phyloP scores from a whole-genome alignment of 2,113 vertebrate species.

The Brachionichthys hirsutus region DNA sequence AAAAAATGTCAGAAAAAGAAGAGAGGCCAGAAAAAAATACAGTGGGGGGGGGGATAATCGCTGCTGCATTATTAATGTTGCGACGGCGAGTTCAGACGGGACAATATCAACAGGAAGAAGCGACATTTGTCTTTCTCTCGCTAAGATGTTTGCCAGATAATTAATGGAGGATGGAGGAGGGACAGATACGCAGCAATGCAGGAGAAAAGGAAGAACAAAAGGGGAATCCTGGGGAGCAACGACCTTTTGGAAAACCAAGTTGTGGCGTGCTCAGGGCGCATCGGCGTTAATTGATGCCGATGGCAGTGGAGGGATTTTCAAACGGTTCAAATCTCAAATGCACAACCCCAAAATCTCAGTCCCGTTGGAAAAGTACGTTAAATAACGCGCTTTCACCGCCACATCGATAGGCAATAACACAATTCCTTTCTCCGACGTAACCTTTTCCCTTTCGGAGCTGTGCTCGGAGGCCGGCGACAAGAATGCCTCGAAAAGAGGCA shows the following conservation, averaged over 20 bases:
- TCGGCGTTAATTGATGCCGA: conserved; percentile 48
- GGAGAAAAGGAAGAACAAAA: conserved; percentile 29
- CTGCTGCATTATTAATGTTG: conserved; percentile 60
- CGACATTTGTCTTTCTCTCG: conserved; percentile 63
- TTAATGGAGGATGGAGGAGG: conserved; percentile 41
- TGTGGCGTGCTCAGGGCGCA: conserved; percentile 9
- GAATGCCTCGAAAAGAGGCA: conserved; percentile 33
- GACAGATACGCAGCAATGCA: conserved; percentile 17
- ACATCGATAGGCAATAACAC: no score
- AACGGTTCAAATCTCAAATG: no score
- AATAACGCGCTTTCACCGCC: no score
- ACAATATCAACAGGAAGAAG: conserved; percentile 64
- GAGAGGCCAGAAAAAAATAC: conserved; percentile 26
- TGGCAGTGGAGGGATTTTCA: conserved; percentile 18
- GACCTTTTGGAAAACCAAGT: conserved; percentile 57
- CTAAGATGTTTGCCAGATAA: conserved; percentile 69
- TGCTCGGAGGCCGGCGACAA: conserved; percentile 19
- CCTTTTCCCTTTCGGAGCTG: background rate
- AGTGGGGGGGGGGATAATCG: conserved; percentile 40
- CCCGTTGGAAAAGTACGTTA: background rate
- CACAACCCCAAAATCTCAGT: no score
- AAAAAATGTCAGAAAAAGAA: conserved; percentile 12
- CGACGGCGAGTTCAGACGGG: conserved; percentile 48
- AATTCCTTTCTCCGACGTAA: background rate
- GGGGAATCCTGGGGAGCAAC: conserved; percentile 36